Conservation (phyloP, 1,140 invertebrate genomes). For the Drosophila fuyamai region DNA sequence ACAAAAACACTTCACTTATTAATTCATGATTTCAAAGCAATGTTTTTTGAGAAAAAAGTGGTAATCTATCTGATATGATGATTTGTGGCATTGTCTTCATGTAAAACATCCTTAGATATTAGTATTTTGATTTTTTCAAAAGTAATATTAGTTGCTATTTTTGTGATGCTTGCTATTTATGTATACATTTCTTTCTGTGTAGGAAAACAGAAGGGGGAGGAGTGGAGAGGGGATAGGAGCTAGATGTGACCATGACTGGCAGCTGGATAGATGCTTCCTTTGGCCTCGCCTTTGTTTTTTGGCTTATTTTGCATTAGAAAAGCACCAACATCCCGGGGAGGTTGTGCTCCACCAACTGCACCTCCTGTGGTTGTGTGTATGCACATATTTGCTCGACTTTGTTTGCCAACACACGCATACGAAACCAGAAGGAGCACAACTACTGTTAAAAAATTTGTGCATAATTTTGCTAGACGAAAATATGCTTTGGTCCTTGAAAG, state of each 20-base stretch:
- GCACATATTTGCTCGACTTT: slow-evolving; percentile 66
- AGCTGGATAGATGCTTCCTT: slow-evolving; percentile 24
- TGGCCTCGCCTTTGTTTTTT: slow-evolving; percentile 50
- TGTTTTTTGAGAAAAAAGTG: too few species aligned
- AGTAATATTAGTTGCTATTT: too few species aligned
- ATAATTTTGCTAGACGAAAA: slow-evolving; percentile 68
- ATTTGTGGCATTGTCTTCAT: too few species aligned
- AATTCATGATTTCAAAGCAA: too few species aligned
- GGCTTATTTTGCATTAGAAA: slow-evolving; percentile 67
- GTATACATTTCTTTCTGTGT: slow-evolving; percentile 5
- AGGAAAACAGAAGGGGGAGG: not conserved
- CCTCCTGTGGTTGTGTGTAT: slow-evolving; percentile 21
- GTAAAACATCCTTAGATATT: too few species aligned
- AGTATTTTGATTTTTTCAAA: too few species aligned
- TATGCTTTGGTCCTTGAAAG: slow-evolving; percentile 62
- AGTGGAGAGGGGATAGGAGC: not conserved
- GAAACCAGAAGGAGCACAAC: not conserved
- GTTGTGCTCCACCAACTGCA: slow-evolving; percentile 2
- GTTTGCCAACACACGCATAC: slow-evolving; percentile 38
- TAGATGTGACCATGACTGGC: slow-evolving; percentile 26
- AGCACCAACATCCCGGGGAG: slow-evolving; percentile 12
- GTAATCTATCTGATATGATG: too few species aligned
- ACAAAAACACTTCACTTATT: too few species aligned
- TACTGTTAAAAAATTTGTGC: slow-evolving; percentile 57
- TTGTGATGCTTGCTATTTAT: too few species aligned